Conservation (phyloP, 2,888 invertebrate genomes). For the Synanthedon formicaeformis region DNA sequence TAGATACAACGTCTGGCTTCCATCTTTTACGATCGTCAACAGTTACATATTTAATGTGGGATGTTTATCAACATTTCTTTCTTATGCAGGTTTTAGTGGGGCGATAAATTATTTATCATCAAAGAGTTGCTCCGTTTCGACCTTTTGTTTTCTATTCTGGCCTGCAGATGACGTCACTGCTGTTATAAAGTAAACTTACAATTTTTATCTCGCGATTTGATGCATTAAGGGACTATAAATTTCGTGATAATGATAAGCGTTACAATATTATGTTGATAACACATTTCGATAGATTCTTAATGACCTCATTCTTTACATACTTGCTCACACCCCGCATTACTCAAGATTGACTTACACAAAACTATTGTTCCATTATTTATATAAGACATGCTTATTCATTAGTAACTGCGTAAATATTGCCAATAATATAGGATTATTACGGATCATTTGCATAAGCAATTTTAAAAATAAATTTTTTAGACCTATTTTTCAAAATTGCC, state of each 20-base stretch:
- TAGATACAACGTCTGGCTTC: constrained; percentile 42
- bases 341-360: constrained; percentile 44
- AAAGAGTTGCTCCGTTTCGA: constrained; percentile 64
- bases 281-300: constrained; percentile 33
- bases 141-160: constrained; percentile 55
- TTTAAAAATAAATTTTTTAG: too few species aligned
- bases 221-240: constrained; percentile 28
- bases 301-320: constrained; percentile 42
- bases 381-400: too few species aligned
- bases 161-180: constrained; percentile 40
- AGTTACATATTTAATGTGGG: constrained; percentile 70
- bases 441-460: too few species aligned
- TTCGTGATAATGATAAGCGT: constrained; percentile 32
- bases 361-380: constrained; percentile 13
- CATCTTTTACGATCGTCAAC: constrained; percentile 65
- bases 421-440: too few species aligned
- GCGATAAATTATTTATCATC: constrained; percentile 68
- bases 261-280: constrained; percentile 25
- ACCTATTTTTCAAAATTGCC: too few species aligned
- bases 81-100: constrained; percentile 67
- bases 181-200: constrained; percentile 39
- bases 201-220: constrained; percentile 31
- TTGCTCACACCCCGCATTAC: constrained; percentile 34
- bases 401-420: too few species aligned
- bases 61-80: constrained; percentile 71